These are phyloP conservation scores for Geophilus truncorum DNA, from an alignment of 2,888 invertebrate genomes.

Conservation along the genomic window DNA sequence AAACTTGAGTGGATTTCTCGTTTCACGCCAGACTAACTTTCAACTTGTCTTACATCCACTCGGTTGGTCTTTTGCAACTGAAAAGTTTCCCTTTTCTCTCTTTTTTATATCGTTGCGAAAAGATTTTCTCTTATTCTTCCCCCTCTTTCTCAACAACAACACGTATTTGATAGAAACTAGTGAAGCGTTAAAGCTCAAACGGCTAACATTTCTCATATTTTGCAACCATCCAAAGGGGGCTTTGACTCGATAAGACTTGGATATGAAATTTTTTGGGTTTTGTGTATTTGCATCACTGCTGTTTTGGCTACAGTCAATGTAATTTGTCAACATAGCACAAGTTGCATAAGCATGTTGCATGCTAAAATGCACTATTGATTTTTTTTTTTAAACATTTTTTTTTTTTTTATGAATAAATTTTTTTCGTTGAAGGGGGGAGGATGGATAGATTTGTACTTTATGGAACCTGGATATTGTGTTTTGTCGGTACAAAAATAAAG, in stretches of 20 bases:
- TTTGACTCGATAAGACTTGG: background rate
- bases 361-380: background rate
- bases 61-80: constrained; percentile 10
- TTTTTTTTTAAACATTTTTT: too few species aligned
- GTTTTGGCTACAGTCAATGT: background rate
- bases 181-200: background rate
- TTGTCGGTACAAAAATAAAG: too few species aligned
- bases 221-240: background rate
- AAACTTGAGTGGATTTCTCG: constrained; percentile 4
- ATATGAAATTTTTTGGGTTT: background rate
- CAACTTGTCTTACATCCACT: constrained; percentile 10
- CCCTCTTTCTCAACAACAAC: background rate
- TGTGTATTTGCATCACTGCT: background rate
- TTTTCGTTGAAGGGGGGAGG: too few species aligned
- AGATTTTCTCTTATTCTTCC: background rate
- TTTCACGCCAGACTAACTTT: background rate
- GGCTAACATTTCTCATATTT: background rate
- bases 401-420: too few species aligned
- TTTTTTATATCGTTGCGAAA: background rate
- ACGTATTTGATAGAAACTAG: background rate
- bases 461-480: too few species aligned
- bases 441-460: too few species aligned
- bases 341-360: background rate
- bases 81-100: background rate
- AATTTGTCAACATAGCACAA: background rate